A percentile compares a stretch with the other conserved stretches of the same genome.
phyloP scores from a whole-genome alignment of 2,113 vertebrate species.

The Melanerpes formicivorus region DNA sequence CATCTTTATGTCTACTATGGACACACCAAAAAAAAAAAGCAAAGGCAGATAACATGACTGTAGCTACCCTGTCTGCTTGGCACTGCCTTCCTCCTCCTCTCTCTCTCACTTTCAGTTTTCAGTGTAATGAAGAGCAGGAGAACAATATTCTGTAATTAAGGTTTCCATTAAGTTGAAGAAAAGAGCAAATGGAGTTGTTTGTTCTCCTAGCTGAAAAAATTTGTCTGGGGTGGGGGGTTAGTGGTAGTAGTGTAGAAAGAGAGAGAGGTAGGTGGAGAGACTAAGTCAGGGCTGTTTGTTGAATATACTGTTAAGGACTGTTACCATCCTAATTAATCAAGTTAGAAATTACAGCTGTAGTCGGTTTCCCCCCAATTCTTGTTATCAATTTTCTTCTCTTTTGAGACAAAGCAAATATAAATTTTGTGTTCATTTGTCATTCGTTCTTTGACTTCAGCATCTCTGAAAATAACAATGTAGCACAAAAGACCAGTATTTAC shows the following conservation, averaged over 20 bases:
- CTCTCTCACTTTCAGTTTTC: constrained; percentile 79
- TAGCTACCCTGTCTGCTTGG: constrained; percentile 77
- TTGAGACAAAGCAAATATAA: constrained; percentile 99
- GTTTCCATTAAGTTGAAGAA: constrained; percentile 99
- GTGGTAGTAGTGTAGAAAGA: constrained; percentile 77
- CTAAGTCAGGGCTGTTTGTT: constrained; percentile 92
- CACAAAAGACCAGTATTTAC: constrained; percentile 92
- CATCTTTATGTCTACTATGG: constrained; percentile 72
- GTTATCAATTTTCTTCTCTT: constrained; percentile 97
- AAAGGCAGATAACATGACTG: constrained; percentile 68
- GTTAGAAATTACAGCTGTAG: constrained; percentile 96
- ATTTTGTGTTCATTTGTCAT: constrained; percentile 91
- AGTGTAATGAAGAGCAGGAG: constrained; percentile 91
- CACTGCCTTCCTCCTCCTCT: constrained; percentile 70
- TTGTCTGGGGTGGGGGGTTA: constrained; percentile 79
- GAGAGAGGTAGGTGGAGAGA: constrained; percentile 87
- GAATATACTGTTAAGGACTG: constrained; percentile 90
- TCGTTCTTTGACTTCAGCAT: constrained; percentile 90
- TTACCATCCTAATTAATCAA: constrained; percentile 99
- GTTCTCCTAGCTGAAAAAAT: constrained; percentile 89
- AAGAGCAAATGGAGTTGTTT: constrained; percentile 99
- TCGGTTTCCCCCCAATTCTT: constrained; percentile 86
- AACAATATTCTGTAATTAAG: constrained; percentile 99
- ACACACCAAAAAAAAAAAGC: constrained; percentile 69
- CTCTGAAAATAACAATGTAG: constrained; percentile 93